These are phyloP conservation scores for Ictalurus furcatus DNA, from an alignment of 2,113 vertebrate species.

Conservation along the genomic window DNA sequence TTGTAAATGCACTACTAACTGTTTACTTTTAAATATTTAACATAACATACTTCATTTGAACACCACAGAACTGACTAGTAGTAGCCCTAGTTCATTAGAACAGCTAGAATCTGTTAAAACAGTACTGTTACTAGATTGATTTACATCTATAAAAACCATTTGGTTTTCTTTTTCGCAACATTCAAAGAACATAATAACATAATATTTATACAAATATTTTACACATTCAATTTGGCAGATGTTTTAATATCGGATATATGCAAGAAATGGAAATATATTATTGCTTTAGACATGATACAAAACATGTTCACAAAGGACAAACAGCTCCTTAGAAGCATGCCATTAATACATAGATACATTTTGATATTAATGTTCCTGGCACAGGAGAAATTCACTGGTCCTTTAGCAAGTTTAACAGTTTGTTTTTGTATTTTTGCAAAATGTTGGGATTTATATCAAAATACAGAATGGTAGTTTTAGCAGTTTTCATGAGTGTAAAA, in stretches of 20 bases:
- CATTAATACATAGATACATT: constrained; percentile 24
- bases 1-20: not conserved
- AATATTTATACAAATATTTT: not conserved
- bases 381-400: not conserved
- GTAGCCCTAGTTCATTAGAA: not conserved
- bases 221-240: not conserved
- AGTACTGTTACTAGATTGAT: not conserved
- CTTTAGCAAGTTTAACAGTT: not conserved
- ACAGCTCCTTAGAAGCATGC: not conserved
- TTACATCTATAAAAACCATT: not conserved
- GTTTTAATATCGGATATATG: constrained; percentile 47
- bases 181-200: not conserved
- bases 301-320: not conserved
- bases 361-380: not conserved
- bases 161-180: not conserved
- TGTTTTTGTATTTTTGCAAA: not conserved
- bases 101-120: not conserved
- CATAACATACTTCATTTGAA: not conserved
- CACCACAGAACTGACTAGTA: not conserved
- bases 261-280: constrained; percentile 12
- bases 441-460: not conserved
- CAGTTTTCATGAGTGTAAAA: not conserved
- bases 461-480: not conserved
- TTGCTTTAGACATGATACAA: not conserved
- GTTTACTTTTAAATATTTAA: not conserved